Evolutionary conservation across 1,140 invertebrate genomes (phyloP), one percentile per base, ranked within the genome.

Genomic region (Ctenoplectra terminalis): DNA sequence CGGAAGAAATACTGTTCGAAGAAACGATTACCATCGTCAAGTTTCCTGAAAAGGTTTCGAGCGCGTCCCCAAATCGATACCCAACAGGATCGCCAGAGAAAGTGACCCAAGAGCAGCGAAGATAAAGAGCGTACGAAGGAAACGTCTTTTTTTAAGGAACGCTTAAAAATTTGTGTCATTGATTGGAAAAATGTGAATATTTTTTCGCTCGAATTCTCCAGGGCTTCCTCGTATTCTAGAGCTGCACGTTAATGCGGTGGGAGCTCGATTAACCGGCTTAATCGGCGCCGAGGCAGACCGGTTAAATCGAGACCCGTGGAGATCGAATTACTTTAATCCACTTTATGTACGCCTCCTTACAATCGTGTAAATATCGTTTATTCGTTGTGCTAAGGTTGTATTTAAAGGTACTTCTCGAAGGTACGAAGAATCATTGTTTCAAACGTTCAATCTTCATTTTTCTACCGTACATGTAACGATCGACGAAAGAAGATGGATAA

Each of bases 301-400:
- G 71, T 73, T 73, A 60, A 60, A 73, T 73, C 71, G 54, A 73
- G 71, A 73, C 26, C 37, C 54, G 26, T 13, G 23, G 26, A 2
- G 54, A 73, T 73, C 56, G 15, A 46, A 37, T 73, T 73, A 73
- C 71, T 73, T 73, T 73, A 60, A 73, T 73, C 71, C 29, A 73
- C 40, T 60, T 73, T 46, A 73, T 43, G 40, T 11, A 23, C 6
- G 26, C 9, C 54, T 46, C 37, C 13, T 60, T 73, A 60, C 26
- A 9, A 56, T 23, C 64, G 20, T 13, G 17, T 29, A 52, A 8
- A 20, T 26, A 43, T 72, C 52, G 26, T 11, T 43, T 43, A 52
- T n/a, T 1, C 26, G 8, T 58, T 72, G 31, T 58, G 26, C 11
- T 4, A 20, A 46, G 17, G 3, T 43, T 11, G 6, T 72, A 23